Conservation (phyloP, 2,113 vertebrate genomes). For the Podarcis cretensis region DNA sequence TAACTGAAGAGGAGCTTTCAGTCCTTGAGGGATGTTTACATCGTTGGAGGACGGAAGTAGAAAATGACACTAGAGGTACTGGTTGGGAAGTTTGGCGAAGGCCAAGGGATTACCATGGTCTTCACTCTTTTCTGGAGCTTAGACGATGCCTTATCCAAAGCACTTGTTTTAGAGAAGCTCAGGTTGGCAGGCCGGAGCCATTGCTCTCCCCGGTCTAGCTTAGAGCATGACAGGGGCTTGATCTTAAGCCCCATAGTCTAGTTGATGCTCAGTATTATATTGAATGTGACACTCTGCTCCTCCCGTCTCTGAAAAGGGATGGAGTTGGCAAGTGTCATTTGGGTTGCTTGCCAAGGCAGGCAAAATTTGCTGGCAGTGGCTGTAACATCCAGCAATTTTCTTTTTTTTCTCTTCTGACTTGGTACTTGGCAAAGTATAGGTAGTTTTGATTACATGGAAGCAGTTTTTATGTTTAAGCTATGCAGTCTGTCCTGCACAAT, state of each 20-base stretch:
- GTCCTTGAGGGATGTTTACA: conserved; percentile 94
- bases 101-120: background rate
- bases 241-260: background rate
- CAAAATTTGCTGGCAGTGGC: background rate
- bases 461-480: accelerated
- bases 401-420: background rate
- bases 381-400: background rate
- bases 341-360: background rate
- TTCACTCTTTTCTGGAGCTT: background rate
- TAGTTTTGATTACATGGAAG: background rate
- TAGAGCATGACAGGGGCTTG: background rate
- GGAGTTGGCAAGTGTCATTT: background rate
- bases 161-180: background rate
- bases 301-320: background rate
- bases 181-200: background rate
- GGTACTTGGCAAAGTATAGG: background rate
- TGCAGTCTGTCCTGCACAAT: accelerated
- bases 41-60: conserved; percentile 98
- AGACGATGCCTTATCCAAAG: background rate
- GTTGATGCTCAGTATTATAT: background rate
- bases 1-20: conserved; percentile 93
- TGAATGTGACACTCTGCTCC: background rate
- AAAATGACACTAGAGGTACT: conserved; percentile 93
- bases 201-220: no score
- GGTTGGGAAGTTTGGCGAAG: background rate